These are phyloP conservation scores for Muschampia plurimacula DNA, from an alignment of 2,888 invertebrate species.

Conservation along the genomic window DNA sequence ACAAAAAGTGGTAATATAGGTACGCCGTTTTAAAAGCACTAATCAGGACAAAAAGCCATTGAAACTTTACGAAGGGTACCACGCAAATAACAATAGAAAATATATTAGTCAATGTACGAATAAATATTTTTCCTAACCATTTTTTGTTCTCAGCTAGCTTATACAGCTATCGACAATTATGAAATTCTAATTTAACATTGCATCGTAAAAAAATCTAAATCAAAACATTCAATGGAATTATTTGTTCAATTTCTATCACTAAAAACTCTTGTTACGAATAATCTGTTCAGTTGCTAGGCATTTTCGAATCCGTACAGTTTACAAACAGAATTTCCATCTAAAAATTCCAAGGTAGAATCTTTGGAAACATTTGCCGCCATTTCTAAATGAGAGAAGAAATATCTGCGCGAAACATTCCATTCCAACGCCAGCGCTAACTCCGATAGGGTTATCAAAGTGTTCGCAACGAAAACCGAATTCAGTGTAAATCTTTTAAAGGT, in stretches of 20 bases:
- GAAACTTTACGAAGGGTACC: neutral
- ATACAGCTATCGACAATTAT: constrained; percentile 1
- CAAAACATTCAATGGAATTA: neutral
- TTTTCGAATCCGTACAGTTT: neutral
- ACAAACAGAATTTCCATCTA: constrained; percentile 6
- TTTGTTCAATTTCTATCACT: constrained; percentile 3
- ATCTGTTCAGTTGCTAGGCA: too few species aligned
- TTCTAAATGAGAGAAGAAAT: constrained; percentile 24
- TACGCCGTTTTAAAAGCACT: neutral
- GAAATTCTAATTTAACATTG: neutral
- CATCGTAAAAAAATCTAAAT: neutral
- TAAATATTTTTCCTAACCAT: neutral
- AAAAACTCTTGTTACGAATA: neutral
- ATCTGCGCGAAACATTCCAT: constrained; percentile 28
- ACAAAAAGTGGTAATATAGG: neutral
- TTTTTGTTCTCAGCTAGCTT: neutral
- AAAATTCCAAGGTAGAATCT: constrained; percentile 17
- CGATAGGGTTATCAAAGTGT: constrained; percentile 42
- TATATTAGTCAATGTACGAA: neutral
- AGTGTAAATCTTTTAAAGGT: constrained; percentile 72
- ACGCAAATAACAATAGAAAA: neutral
- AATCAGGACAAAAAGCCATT: neutral
- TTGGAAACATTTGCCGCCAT: constrained; percentile 21
- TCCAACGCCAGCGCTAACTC: neutral
- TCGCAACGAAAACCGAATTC: constrained; percentile 54